phyloP scores from a whole-genome alignment of 2,888 invertebrate species.

The Epirrhoe alternata region DNA sequence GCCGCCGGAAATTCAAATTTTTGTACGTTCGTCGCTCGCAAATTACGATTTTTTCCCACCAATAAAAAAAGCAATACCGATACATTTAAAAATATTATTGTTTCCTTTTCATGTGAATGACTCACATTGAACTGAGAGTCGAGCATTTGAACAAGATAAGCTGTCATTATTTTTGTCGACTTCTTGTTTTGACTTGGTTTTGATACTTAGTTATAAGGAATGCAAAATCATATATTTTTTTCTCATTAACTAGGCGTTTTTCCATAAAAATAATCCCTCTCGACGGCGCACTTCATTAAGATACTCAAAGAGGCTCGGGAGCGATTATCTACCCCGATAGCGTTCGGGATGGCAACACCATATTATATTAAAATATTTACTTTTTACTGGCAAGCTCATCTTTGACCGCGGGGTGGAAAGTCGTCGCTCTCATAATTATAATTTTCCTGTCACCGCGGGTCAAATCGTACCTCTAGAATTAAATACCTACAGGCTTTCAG shows the following conservation, averaged over 20 bases:
- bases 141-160: conserved; percentile 78
- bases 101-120: conserved; percentile 83
- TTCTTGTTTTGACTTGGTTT: conserved; percentile 72
- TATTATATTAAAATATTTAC: conserved; percentile 72
- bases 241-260: conserved; percentile 63
- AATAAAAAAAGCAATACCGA: conserved; percentile 76
- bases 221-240: conserved; percentile 57
- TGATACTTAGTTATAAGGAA: conserved; percentile 52
- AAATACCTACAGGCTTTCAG: neutral
- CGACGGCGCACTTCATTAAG: conserved; percentile 76
- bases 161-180: conserved; percentile 52
- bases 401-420: conserved; percentile 59
- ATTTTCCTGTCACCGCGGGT: conserved; percentile 64
- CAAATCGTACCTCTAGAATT: conserved; percentile 45
- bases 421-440: conserved; percentile 72
- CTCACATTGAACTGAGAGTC: conserved; percentile 77
- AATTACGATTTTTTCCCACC: conserved; percentile 73
- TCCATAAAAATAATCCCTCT: conserved; percentile 76
- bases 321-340: conserved; percentile 76
- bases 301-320: conserved; percentile 69
- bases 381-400: conserved; percentile 62
- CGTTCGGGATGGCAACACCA: conserved; percentile 70
- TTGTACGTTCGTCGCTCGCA: conserved; percentile 74
- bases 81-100: conserved; percentile 82
- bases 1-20: conserved; percentile 78